A percentile compares a stretch with the other conserved stretches of the same genome.
phyloP scores from a whole-genome alignment of 1,140 invertebrate genomes.

The Lasaia peninsularis region DNA sequence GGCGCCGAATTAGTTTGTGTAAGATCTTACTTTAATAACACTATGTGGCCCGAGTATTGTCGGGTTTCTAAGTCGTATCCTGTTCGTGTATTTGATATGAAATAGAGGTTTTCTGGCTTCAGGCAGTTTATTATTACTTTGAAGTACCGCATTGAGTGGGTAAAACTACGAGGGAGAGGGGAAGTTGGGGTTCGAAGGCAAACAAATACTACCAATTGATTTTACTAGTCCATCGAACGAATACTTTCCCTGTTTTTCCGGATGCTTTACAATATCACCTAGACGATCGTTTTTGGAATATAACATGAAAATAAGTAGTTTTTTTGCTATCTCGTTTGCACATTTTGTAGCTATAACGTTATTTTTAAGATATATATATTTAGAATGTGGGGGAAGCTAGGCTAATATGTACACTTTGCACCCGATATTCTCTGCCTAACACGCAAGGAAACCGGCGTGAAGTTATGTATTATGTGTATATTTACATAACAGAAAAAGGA shows the following conservation, averaged over 20 bases:
- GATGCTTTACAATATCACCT: constrained; percentile 26
- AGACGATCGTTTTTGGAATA: background rate
- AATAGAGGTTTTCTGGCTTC: constrained; percentile 73
- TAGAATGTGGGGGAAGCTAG: too few species aligned
- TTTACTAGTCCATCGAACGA: constrained; percentile 54
- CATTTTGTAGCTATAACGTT: too few species aligned
- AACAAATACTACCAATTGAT: constrained; percentile 64
- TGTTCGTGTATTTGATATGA: constrained; percentile 64
- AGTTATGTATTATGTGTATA: too few species aligned
- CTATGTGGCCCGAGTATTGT: constrained; percentile 62
- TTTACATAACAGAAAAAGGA: too few species aligned
- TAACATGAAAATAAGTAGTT: too few species aligned
- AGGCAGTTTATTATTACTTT: constrained; percentile 75
- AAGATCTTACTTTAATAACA: constrained; percentile 65
- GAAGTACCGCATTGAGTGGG: constrained; percentile 46
- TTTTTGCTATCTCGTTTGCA: too few species aligned
- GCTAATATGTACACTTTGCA: too few species aligned
- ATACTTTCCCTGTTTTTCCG: constrained; percentile 43
- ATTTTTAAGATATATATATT: too few species aligned
- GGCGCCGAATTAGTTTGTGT: constrained; percentile 60
- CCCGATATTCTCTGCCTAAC: too few species aligned
- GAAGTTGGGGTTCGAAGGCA: constrained; percentile 55
- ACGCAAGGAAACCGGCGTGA: too few species aligned
- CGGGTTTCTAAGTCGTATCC: constrained; percentile 43
- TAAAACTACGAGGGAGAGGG: constrained; percentile 37